A percentile compares a stretch with the other conserved stretches of the same genome.
Evolutionary conservation across 1,140 invertebrate species (phyloP).

Genomic region (Cotesia vestalis): DNA sequence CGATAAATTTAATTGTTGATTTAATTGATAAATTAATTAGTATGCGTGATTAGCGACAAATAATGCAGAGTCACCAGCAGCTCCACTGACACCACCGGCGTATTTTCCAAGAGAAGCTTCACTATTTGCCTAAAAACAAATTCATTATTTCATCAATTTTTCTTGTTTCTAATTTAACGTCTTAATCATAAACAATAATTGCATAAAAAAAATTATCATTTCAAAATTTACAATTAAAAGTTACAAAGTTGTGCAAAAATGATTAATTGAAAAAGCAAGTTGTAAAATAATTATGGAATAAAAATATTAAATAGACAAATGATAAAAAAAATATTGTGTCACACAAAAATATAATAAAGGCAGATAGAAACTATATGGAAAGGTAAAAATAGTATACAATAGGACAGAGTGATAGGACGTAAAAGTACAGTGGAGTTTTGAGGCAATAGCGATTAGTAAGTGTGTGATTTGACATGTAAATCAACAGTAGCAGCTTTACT

Average conservation of each 20-base stretch:
- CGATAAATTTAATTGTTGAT: not conserved
- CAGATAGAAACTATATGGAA: too few species aligned
- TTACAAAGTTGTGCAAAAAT: too few species aligned
- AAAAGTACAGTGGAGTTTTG: constrained; percentile 26
- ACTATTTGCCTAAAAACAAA: constrained; percentile 81
- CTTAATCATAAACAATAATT: too few species aligned
- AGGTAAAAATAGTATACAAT: too few species aligned
- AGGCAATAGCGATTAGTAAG: constrained; percentile 71
- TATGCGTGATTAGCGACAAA: constrained; percentile 93
- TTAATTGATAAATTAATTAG: constrained; percentile 62
- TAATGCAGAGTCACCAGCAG: constrained; percentile 83
- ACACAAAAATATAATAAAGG: too few species aligned
- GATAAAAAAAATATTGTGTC: too few species aligned
- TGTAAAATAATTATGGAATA: too few species aligned
- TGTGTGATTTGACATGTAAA: constrained; percentile 81
- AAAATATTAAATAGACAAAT: too few species aligned
- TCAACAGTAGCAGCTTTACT: constrained; percentile 77
- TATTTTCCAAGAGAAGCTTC: constrained; percentile 89
- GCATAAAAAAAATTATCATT: too few species aligned
- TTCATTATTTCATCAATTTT: constrained; percentile 4
- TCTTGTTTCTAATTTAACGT: not conserved
- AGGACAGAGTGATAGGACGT: constrained; percentile 39
- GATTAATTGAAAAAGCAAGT: too few species aligned
- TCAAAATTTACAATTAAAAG: too few species aligned
- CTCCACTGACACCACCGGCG: constrained; percentile 81